Base-by-base conservation (phyloP, 2,888 invertebrate genomes). In the Macaria notata region DNA sequence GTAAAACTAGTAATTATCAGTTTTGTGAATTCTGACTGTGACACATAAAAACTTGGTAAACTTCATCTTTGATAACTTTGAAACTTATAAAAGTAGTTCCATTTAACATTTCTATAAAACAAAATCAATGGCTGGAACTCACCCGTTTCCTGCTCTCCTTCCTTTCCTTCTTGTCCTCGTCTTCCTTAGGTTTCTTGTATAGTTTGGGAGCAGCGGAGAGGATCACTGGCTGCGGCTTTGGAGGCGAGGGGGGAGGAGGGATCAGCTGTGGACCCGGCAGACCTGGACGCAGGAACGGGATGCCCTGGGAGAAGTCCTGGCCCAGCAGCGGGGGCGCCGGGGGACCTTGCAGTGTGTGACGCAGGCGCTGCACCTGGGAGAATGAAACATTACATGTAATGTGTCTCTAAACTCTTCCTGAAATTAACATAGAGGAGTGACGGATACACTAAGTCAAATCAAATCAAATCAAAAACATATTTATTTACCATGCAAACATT, bases 201-300 rank as follows among this genome's bases (percentile, higher is more conserved):
- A 95, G 79, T 63, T 95, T 94, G 0, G 95, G 95, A 9, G 95
- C 95, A 9, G 95, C 94, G 9, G 94, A 94, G 0, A 95, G 86
- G 0, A 95, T 94, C 1, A 94, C 93, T 0, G 94, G 94, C 67
- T 93, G 93, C 0, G 90, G 84, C 56, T 91, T 90, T 3, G 89
- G 88, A 0, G 88, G 88, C 7, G 85, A 82, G 0, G 88, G 88
- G 6, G 86, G 84, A 0, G 86, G 86, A 0, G 88, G 89, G n/a
- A 81, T 72, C 9, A 86, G 70, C 71, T 85, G 89, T 0, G 87
- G 90, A 0, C 89, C 90, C 0, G 83, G 89, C 59, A 89, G 42
- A 0, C 83, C 84, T 0, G 90, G 85, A 3, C 85, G 76, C 4
- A 88, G 71, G 72, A 82, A 84, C 39, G 86, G 75, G 73, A 84